These are phyloP conservation scores for Panthera uncia DNA, from an alignment of 2,113 vertebrate species.

Conservation along the genomic window DNA sequence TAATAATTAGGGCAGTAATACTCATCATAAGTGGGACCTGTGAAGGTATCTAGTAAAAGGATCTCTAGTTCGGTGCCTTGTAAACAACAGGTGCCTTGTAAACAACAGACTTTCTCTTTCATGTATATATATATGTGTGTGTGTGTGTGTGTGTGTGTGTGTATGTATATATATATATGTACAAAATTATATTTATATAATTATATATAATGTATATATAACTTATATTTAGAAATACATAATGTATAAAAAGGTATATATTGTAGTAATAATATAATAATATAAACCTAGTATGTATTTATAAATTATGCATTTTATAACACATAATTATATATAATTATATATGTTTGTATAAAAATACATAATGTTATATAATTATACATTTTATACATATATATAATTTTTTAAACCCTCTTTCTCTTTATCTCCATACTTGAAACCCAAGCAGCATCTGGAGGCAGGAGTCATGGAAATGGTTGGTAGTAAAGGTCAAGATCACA, in stretches of 20 bases:
- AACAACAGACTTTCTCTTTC: background rate
- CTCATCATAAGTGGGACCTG: background rate
- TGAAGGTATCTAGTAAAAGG: background rate
- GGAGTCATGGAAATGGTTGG: background rate
- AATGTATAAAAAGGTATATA: background rate
- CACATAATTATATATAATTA: background rate
- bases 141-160: too few species aligned
- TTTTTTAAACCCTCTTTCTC: background rate
- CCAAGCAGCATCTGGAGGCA: background rate
- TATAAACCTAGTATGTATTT: background rate
- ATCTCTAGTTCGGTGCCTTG: background rate
- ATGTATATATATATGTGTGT: background rate
- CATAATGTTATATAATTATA: background rate
- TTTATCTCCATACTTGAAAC: background rate
- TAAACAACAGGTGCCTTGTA: background rate
- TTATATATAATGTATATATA: too few species aligned
- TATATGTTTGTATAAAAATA: background rate
- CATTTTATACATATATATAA: background rate
- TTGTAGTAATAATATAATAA: background rate
- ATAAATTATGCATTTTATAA: background rate
- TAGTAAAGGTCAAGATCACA: background rate
- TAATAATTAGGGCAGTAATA: background rate
- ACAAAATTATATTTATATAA: background rate
- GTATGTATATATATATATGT: too few species aligned
- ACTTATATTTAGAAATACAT: background rate